Base-by-base conservation (phyloP, 1,140 invertebrate genomes). In the Eriosoma lanigerum region DNA sequence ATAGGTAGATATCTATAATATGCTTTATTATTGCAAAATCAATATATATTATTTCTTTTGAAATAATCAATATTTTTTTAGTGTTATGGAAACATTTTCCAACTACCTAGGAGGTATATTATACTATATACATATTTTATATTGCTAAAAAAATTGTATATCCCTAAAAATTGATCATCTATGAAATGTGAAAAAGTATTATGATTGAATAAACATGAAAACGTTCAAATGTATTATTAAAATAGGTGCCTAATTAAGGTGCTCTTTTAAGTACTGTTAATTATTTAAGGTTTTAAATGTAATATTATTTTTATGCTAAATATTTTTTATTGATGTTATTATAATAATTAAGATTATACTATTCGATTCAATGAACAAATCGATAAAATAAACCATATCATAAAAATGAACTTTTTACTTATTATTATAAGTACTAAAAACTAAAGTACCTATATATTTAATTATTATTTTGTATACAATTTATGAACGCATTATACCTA, bases 351-450 rank as follows among this genome's bases (percentile, higher is more conserved):
- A 38, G 32, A 38, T 44, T 64, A 64, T 29, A 17, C 15, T 58
- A 56, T 8, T 56, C 8, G 10, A 48, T 26, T 68, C 15, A 19
- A 68, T 15, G 21, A 68, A 48, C 6, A 21, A 48, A 21, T 68
- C 44, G 48, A 68, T 68, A 68, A 68, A 48, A 68, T 68, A 68
- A 68, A 48, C 66, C 66, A 68, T 68, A 68, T 68, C 66, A 68
- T 68, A 26, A 8, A 68, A 66, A 48, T 26, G 1, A 48, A 48
- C 13, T 68, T 68, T 21, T 21, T 68, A 24, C 21, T 38, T 4
- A 26, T 24, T 48, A 5, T 48, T 48, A 6, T 48, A 46, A 64
- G 17, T 21, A 46, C n/a, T n/a, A n/a, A n/a, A n/a, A n/a, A n/a
- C n/a, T n/a, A n/a, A n/a, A n/a, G n/a, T n/a, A n/a, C n/a, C n/a